These are phyloP conservation scores for Porites lobata DNA, from an alignment of 92 coral and sea anemone genomes.

Conservation along the genomic window DNA sequence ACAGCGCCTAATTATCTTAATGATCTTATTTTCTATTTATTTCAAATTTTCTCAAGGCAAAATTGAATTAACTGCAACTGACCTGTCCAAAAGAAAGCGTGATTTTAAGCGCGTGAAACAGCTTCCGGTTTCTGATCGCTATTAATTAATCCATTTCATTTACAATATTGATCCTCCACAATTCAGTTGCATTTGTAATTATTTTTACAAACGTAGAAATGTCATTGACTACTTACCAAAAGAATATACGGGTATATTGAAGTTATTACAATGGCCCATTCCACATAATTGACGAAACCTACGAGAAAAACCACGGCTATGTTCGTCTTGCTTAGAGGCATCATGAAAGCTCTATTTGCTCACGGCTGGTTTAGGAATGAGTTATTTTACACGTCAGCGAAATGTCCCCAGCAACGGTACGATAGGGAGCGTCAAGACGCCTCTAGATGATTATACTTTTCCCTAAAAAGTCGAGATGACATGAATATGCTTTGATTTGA, in stretches of 20 bases:
- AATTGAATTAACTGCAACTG: too few relatives aligned
- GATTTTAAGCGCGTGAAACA: not conserved
- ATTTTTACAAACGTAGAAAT: not conserved
- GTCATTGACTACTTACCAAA: constrained; percentile 53
- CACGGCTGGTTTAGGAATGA: not conserved
- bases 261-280: constrained; percentile 82
- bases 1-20: too few relatives aligned
- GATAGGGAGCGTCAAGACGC: not conserved
- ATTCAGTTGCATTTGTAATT: too few relatives aligned
- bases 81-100: too few relatives aligned
- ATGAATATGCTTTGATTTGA: too few relatives aligned
- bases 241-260: constrained; percentile 73
- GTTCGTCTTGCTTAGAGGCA: constrained; percentile 65
- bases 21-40: not conserved
- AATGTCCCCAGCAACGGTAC: not conserved
- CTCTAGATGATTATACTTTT: too few relatives aligned
- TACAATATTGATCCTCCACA: too few relatives aligned
- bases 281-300: constrained; percentile 79
- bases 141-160: not conserved
- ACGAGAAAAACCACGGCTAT: constrained; percentile 56
- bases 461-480: too few relatives aligned
- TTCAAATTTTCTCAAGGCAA: too few relatives aligned
- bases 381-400: not conserved
- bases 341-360: not conserved
- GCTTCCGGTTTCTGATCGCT: not conserved